phyloP scores from a whole-genome alignment of 2,888 invertebrate genomes.

The Aphidius colemani region DNA sequence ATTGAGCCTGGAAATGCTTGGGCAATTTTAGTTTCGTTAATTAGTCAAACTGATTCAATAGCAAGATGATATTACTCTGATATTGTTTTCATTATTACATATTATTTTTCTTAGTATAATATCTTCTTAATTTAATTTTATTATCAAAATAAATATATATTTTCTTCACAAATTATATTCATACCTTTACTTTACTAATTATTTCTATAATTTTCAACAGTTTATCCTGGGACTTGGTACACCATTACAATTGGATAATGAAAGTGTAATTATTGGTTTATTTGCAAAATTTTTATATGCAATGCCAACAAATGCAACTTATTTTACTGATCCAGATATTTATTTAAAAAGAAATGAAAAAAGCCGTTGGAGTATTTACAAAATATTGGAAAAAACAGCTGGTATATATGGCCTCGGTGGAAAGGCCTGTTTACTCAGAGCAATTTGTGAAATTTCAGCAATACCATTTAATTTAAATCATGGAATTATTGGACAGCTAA shows the following conservation, averaged over 20 bases:
- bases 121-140: too few species aligned
- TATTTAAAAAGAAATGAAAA: conserved; percentile 42
- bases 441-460: conserved; percentile 78
- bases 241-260: conserved; percentile 56
- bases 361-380: conserved; percentile 69
- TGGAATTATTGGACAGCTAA: conserved; percentile 75
- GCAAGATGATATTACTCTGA: conserved; percentile 5
- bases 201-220: conserved; percentile 39
- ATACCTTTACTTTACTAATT: too few species aligned
- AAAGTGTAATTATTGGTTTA: conserved; percentile 57
- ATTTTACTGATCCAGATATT: conserved; percentile 53
- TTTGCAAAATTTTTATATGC: conserved; percentile 57
- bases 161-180: too few species aligned
- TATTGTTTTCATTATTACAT: neutral
- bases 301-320: conserved; percentile 56
- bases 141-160: too few species aligned
- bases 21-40: conserved; percentile 18
- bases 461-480: conserved; percentile 71
- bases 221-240: conserved; percentile 59
- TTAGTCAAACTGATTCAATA: conserved; percentile 24
- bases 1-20: conserved; percentile 17
- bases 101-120: neutral
- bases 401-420: conserved; percentile 56
- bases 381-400: conserved; percentile 66
- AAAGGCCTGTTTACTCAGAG: conserved; percentile 72